Percentiles rank a stretch among this genome's conserved stretches.
These are phyloP conservation scores for Dunckerocampus dactyliophorus DNA, from an alignment of 2,113 vertebrate species.

Conservation along the genomic window DNA sequence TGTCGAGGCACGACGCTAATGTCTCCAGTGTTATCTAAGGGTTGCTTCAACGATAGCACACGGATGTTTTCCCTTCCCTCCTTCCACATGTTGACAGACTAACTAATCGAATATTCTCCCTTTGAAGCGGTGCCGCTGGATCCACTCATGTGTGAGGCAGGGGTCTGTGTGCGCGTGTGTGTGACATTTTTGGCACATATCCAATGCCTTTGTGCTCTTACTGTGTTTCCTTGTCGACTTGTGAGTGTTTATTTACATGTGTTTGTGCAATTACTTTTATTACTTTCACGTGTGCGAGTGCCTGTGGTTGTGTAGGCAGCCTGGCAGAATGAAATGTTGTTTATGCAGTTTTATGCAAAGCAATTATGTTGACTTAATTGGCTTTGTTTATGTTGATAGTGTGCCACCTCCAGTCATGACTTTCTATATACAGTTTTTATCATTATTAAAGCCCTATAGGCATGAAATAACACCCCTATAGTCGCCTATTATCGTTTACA, in stretches of 20 bases:
- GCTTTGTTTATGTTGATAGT: conserved; percentile 70
- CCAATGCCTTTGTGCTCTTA: conserved; percentile 37
- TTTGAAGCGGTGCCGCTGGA: conserved; percentile 54
- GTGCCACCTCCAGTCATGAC: conserved; percentile 63
- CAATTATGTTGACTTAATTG: conserved; percentile 73
- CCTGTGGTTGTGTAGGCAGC: conserved; percentile 31
- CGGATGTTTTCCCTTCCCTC: conserved; percentile 28
- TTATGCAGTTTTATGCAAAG: conserved; percentile 71
- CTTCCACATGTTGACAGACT: conserved; percentile 47
- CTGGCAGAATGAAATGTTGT: conserved; percentile 65
- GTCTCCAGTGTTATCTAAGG: conserved; percentile 28
- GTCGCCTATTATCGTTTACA: too few species aligned
- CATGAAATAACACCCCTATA: too few species aligned
- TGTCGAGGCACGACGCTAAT: conserved; percentile 1
- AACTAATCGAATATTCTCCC: conserved; percentile 64
- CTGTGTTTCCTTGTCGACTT: conserved; percentile 31
- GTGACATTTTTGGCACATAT: conserved; percentile 13
- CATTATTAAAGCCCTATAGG: too few species aligned
- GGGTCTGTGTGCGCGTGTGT: conserved; percentile 17
- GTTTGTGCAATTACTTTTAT: conserved; percentile 53
- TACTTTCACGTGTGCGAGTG: conserved; percentile 7
- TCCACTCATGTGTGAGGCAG: conserved; percentile 50
- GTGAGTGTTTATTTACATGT: conserved; percentile 52
- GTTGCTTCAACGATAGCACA: conserved; percentile 14
- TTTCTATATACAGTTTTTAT: too few species aligned